phyloP scores from a whole-genome alignment of 2,113 vertebrate species.

The Parotia lawesii region DNA sequence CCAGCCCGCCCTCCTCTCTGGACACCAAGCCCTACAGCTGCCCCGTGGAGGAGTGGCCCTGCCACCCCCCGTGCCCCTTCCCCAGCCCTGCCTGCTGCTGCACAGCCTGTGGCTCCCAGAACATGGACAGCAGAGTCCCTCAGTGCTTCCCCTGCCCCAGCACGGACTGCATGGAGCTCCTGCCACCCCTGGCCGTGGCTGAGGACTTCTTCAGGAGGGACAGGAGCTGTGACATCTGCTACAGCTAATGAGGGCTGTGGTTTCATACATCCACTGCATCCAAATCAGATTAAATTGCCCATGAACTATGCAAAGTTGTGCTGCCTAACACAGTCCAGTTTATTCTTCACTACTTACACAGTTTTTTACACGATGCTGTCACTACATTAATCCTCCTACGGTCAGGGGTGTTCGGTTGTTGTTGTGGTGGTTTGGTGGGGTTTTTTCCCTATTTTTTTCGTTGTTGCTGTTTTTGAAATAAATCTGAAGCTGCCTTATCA shows the following conservation, averaged over 20 bases:
- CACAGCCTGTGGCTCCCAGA: conserved; percentile 55
- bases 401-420: neutral
- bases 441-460: neutral
- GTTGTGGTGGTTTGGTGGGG: neutral
- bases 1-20: conserved; percentile 74
- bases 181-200: conserved; percentile 28
- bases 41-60: conserved; percentile 65
- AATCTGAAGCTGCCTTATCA: neutral
- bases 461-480: neutral
- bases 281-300: conserved; percentile 11
- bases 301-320: neutral
- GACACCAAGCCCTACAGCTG: conserved; percentile 70
- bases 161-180: conserved; percentile 73
- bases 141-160: conserved; percentile 68
- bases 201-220: conserved; percentile 80
- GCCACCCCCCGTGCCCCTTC: conserved; percentile 35
- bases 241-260: conserved; percentile 73
- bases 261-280: neutral
- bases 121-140: conserved; percentile 29
- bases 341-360: neutral
- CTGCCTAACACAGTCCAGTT: neutral
- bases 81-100: conserved; percentile 73
- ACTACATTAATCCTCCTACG: neutral
- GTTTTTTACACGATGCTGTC: neutral
- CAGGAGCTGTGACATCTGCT: conserved; percentile 80